These are phyloP conservation scores for Salvator merianae DNA, from an alignment of 2,113 vertebrate species.

Conservation along the genomic window DNA sequence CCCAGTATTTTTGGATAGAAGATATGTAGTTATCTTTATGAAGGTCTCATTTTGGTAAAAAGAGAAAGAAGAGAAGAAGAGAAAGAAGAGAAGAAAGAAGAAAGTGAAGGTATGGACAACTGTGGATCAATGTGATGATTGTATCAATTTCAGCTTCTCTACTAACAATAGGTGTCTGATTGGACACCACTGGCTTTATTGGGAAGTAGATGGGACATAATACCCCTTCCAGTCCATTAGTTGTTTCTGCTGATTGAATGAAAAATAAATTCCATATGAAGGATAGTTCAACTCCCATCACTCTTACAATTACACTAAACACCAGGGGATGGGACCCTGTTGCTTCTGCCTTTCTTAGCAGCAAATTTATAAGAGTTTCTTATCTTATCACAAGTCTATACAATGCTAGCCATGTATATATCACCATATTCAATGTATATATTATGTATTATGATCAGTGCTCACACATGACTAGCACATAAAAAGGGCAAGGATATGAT, in stretches of 20 bases:
- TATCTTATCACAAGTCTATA: conserved; percentile 43
- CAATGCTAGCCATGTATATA: too few species aligned
- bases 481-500: neutral
- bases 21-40: neutral
- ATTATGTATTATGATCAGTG: too few species aligned
- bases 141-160: conserved; percentile 82
- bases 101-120: conserved; percentile 59
- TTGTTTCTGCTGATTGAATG: conserved; percentile 78
- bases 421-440: too few species aligned
- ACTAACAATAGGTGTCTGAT: conserved; percentile 81
- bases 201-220: conserved; percentile 76
- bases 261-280: conserved; percentile 72
- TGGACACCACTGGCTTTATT: conserved; percentile 78
- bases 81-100: neutral
- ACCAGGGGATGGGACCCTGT: conserved; percentile 64
- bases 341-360: conserved; percentile 57
- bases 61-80: neutral
- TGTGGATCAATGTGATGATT: conserved; percentile 79
- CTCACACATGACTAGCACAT: too few species aligned
- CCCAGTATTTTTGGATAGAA: neutral
- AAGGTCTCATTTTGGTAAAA: conserved; percentile 9
- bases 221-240: conserved; percentile 72
- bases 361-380: conserved; percentile 64
- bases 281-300: conserved; percentile 71
- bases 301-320: conserved; percentile 67